phyloP scores from a whole-genome alignment of 2,888 invertebrate genomes.

The Tetanocera ferruginea region DNA sequence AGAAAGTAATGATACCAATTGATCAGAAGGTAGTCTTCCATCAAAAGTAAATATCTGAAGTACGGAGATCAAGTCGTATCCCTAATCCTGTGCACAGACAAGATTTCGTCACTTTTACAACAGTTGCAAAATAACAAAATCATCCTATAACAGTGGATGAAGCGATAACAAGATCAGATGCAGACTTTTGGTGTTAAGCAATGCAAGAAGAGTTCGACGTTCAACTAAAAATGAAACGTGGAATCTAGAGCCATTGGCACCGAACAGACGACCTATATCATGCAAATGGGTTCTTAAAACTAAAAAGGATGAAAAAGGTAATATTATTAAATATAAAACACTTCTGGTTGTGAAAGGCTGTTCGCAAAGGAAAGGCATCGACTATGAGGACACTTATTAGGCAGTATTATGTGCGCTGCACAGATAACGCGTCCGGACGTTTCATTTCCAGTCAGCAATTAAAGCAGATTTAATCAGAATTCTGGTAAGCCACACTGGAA shows the following conservation, averaged over 20 bases:
- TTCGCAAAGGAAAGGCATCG: slow-evolving; percentile 47
- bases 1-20: background rate
- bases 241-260: slow-evolving; percentile 12
- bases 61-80: background rate
- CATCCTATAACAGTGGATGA: slow-evolving; percentile 24
- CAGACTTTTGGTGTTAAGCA: background rate
- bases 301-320: slow-evolving; percentile 49
- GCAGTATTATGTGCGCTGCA: background rate
- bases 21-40: too few relatives aligned
- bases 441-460: slow-evolving; percentile 16
- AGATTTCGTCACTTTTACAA: too few relatives aligned
- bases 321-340: slow-evolving; percentile 46
- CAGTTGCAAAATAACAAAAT: background rate
- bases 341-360: slow-evolving; percentile 54
- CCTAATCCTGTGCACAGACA: background rate
- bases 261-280: background rate
- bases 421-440: slow-evolving; percentile 16
- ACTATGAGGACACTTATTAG: slow-evolving; percentile 48
- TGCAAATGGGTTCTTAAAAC: slow-evolving; percentile 54
- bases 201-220: slow-evolving; percentile 24
- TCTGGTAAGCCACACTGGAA: slow-evolving; percentile 47
- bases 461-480: slow-evolving; percentile 34
- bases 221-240: slow-evolving; percentile 68
- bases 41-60: slow-evolving; percentile 1
- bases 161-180: too few relatives aligned